Base-by-base conservation (phyloP, 2,888 invertebrate genomes). In the Notodonta ziczac region DNA sequence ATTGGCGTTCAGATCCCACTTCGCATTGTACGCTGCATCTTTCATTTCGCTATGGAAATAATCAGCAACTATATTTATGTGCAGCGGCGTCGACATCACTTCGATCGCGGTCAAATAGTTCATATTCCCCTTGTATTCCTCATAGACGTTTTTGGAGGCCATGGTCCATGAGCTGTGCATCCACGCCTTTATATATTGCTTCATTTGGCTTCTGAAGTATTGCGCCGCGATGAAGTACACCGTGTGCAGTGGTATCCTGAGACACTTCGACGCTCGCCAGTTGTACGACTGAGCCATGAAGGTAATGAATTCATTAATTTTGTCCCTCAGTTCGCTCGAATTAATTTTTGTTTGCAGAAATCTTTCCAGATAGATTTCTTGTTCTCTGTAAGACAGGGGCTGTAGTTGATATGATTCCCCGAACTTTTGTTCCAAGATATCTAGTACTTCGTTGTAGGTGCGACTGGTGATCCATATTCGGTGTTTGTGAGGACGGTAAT, bases 391-490 rank as follows among this genome's bases (percentile, higher is more conserved):
- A 32, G 56, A 59, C 7, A 72, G 60, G 12, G 58, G 8, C 54
- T 61, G 54, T 8, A 72, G 16, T 32, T 58, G 59, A 42, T 63
- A 62, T 0, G 54, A 51, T 0, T 40, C 54, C 5, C 61, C 63
- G n/a, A 67, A 62, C n/a, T 62, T 53, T 42, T 10, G 5, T 54
- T 65, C 42, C 14, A 67, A 52, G 1, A 42, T 57, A 3, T 58
- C 56, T 32, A 57, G 9, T 9, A 70, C 61, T 12, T 62, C 59
- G 48, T 73, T 70, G 53, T 75, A 69, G 0, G 71, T 59, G 10
- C 75, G 61, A 9, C 69, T 69, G 3, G 76, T 71, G 6, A 77
- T 68, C 65, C 70, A 67, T 56, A 66, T 66, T 60, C 58, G 65
- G 14, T 66, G 65, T 40, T 14, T 48, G 1, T 32, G 39, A 4